Base-by-base conservation (phyloP, 2,797 vertebrate species). In the Sitta carolinensis region DNA sequence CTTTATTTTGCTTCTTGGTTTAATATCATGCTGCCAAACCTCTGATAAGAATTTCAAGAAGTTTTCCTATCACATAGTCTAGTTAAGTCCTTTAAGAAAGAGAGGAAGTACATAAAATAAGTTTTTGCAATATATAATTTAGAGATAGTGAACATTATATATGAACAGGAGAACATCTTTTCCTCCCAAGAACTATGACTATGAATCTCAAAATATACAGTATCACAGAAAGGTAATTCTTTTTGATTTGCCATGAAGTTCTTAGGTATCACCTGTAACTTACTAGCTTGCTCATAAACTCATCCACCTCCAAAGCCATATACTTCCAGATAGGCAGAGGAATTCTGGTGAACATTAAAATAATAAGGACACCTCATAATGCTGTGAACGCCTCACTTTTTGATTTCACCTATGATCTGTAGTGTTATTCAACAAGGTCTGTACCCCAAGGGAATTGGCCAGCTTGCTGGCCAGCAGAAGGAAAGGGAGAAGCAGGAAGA, bases 371-470 rank as follows among this genome's bases (percentile, higher is more conserved):
- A 52, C 6, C 4, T 67, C 36, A 9, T 20, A 62, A 36, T 62
- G 5, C 30, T 84, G 18, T 16, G 23, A 89, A 52, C 26, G 18
- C n/a, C 25, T 69, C 16, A 7, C 30, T 84, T 78, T 26, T 18
- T 7, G n/a, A 32, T 73, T 79, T 62, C 47, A 17, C 13, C 48
- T 42, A 1, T 12, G 12, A 73, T 36, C 52, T 51, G 19, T 32
- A 43, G 59, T 6, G 17, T 47, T 32, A n/a, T 51, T 42, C 72
- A 68, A 20, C 30, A 50, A 64, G 43, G 21, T 12, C 23, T 68
- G 25, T 1, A 8, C 8, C 36, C 57, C 3, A 3, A 20, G 59
- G 20, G 22, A 55, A 62, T 14, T 2, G 2, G 12, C 27, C 51
- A 67, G 32, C 43, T 25, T 11, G 4, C 47, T 51, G 50, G 38